Percentiles rank a stretch among this genome's conserved stretches.
Evolutionary conservation across 1,140 invertebrate species (phyloP).

Genomic region (Cardiocondyla obscurior): DNA sequence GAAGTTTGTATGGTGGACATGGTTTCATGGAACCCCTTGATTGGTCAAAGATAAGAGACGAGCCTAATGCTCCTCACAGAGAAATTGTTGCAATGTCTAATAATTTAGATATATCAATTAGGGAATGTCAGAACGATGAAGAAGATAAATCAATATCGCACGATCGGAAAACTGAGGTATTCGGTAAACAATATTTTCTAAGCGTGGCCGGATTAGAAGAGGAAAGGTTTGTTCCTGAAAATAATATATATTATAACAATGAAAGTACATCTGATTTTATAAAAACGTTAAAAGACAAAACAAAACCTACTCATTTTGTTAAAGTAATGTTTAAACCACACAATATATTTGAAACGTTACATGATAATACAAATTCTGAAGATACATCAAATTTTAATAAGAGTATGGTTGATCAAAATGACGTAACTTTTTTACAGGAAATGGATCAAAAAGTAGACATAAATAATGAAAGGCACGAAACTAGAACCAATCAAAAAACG

Average conservation of each 20-base stretch:
- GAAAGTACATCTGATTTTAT: background rate
- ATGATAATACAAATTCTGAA: background rate
- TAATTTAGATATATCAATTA: background rate
- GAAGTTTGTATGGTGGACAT: slow-evolving; percentile 36
- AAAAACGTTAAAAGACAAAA: background rate
- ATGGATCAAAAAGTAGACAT: background rate
- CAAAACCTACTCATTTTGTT: background rate
- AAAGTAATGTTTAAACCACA: background rate
- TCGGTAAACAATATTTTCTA: slow-evolving; percentile 18
- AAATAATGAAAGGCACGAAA: background rate
- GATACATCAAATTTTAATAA: background rate
- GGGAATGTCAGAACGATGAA: background rate
- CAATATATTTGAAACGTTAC: background rate
- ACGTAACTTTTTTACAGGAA: background rate
- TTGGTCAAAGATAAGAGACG: slow-evolving; percentile 51
- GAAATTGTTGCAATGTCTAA: background rate
- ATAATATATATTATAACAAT: background rate
- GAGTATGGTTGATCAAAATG: background rate
- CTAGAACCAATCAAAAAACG: background rate
- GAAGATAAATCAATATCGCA: background rate
- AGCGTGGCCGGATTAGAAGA: background rate
- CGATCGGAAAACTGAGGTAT: background rate
- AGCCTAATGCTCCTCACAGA: background rate
- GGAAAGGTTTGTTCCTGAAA: background rate
- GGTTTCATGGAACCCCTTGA: slow-evolving; percentile 44